A percentile compares a stretch with the other conserved stretches of the same genome.
phyloP scores from a whole-genome alignment of 1,140 invertebrate genomes.

The Choristoneura fumiferana region DNA sequence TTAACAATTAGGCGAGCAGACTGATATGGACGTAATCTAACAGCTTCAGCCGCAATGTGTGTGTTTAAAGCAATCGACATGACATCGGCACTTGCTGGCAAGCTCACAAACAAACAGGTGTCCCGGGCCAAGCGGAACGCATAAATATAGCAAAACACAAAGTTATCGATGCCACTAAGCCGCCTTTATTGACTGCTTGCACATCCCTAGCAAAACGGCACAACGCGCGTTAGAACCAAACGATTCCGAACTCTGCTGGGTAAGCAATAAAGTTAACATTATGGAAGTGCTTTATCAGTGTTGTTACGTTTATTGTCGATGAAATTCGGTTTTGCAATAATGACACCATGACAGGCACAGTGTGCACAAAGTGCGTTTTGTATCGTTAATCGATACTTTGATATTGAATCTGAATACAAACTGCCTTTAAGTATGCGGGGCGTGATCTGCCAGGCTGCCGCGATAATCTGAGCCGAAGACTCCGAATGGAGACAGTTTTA shows the following conservation, averaged over 20 bases:
- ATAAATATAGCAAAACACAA: slow-evolving; percentile 72
- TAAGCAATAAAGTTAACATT: slow-evolving; percentile 26
- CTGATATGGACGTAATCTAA: too few relatives aligned
- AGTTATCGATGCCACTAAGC: slow-evolving; percentile 73
- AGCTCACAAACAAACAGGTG: slow-evolving; percentile 46
- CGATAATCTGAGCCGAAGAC: slow-evolving; percentile 27
- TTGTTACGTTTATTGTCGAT: slow-evolving; percentile 42
- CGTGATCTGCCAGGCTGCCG: slow-evolving; percentile 13
- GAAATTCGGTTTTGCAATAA: slow-evolving; percentile 62
- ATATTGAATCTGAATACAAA: slow-evolving; percentile 58
- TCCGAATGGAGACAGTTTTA: not conserved
- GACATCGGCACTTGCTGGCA: slow-evolving; percentile 36
- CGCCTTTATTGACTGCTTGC: slow-evolving; percentile 63
- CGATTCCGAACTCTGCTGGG: slow-evolving; percentile 29
- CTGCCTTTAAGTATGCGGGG: slow-evolving; percentile 45
- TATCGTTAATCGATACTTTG: slow-evolving; percentile 64
- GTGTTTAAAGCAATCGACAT: slow-evolving; percentile 35
- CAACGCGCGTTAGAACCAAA: slow-evolving; percentile 20
- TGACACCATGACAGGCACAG: slow-evolving; percentile 59
- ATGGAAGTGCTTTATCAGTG: slow-evolving; percentile 16
- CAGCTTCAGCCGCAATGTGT: too few relatives aligned
- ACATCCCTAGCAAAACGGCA: slow-evolving; percentile 49
- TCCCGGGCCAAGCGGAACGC: slow-evolving; percentile 57
- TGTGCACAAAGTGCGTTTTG: slow-evolving; percentile 60
- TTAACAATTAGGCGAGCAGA: too few relatives aligned